Evolutionary conservation across 2,113 vertebrate species (phyloP).

Genomic region (Gymnocephalus cernua): DNA sequence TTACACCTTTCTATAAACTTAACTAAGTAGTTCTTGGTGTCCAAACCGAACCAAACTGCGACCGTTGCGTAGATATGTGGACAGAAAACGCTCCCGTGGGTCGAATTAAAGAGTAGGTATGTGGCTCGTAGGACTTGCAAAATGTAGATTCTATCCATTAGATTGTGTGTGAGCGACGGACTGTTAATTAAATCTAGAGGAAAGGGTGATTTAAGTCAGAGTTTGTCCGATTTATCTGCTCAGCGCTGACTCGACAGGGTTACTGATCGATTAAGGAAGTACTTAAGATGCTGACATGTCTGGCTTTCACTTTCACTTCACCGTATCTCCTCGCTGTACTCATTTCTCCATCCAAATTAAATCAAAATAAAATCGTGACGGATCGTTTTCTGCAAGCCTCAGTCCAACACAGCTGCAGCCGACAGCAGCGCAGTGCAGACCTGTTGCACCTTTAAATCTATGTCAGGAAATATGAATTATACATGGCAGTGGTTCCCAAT

Average conservation of each 20-base stretch:
- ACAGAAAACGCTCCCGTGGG: too few relatives aligned
- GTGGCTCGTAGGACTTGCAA: too few relatives aligned
- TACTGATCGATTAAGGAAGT: neutral
- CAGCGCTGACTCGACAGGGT: neutral
- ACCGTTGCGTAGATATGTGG: too few relatives aligned
- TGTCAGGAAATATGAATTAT: neutral
- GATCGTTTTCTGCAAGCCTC: neutral
- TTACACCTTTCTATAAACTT: too few relatives aligned
- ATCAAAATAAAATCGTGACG: neutral
- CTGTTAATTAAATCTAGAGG: neutral
- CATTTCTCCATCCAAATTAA: neutral
- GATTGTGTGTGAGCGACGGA: neutral
- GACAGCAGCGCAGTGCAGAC: too few relatives aligned
- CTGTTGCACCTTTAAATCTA: neutral
- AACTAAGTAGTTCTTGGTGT: too few relatives aligned
- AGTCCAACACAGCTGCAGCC: neutral
- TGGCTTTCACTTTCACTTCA: too few relatives aligned
- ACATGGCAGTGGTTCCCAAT: too few relatives aligned
- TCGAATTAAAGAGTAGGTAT: too few relatives aligned
- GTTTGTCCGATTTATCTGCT: neutral
- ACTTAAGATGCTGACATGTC: neutral
- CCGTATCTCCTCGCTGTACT: too few relatives aligned
- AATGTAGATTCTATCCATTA: neutral
- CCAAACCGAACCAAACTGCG: too few relatives aligned
- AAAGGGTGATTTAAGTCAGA: neutral